A percentile compares a stretch with the other conserved stretches of the same genome.
phyloP scores from a whole-genome alignment of 64 coral and sea anemone species.

The Dendrophyllia cribrosa region DNA sequence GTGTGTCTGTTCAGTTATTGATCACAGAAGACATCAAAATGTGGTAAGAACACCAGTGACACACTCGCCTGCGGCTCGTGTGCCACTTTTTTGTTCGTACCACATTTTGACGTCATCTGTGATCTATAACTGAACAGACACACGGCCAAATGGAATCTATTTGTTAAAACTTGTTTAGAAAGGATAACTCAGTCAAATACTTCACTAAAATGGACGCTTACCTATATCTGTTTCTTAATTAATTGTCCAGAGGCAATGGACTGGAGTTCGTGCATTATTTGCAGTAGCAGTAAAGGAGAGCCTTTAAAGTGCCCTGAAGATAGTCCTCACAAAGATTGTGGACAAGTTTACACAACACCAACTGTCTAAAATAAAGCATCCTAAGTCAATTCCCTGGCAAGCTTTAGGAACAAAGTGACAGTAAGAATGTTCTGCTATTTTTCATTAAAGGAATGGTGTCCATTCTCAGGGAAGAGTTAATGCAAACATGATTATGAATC shows the following conservation, averaged over 20 bases:
- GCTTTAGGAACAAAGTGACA: neutral
- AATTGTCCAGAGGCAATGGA: conserved; percentile 23
- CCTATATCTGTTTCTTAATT: neutral
- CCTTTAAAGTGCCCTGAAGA: conserved; percentile 16
- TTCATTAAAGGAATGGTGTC: neutral
- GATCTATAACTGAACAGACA: too few species aligned
- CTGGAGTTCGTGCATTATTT: conserved; percentile 2
- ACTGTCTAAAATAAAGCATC: neutral
- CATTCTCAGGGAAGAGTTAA: neutral
- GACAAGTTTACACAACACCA: neutral
- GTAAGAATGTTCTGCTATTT: neutral
- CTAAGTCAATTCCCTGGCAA: neutral
- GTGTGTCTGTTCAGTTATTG: too few species aligned
- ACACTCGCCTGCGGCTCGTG: too few species aligned
- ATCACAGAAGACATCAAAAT: too few species aligned
- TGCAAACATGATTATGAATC: conserved; percentile 5
- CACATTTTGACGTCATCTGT: too few species aligned
- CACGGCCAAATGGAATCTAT: too few species aligned
- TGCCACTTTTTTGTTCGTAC: too few species aligned
- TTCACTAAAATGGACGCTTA: neutral
- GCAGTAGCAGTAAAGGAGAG: neutral
- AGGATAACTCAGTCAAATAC: neutral
- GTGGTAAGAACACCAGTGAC: too few species aligned
- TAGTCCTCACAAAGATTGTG: conserved; percentile 23
- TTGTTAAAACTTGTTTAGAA: too few species aligned